Conservation (phyloP, 2,113 vertebrate species). For the Stegastes partitus region DNA sequence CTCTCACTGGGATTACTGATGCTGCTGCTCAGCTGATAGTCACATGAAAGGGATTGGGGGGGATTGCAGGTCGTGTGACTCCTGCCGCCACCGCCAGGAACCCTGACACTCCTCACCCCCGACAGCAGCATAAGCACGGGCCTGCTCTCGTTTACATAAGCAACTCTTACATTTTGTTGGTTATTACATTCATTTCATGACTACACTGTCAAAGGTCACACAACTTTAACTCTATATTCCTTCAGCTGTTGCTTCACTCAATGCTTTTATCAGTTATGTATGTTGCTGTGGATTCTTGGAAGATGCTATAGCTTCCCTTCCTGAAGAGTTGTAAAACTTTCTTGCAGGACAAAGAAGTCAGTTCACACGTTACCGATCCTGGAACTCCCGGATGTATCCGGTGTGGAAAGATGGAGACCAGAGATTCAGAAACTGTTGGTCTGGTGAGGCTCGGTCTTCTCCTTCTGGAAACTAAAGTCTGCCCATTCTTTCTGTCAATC, state of each 20-base stretch:
- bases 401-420: slow-evolving; percentile 87
- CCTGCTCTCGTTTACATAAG: slow-evolving; percentile 1
- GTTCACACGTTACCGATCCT: slow-evolving; percentile 83
- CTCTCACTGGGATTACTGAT: slow-evolving; percentile 77
- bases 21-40: slow-evolving; percentile 90
- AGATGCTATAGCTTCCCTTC: not conserved
- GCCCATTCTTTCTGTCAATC: not conserved
- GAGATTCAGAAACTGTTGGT: slow-evolving; percentile 88
- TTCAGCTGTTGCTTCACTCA: too few relatives aligned
- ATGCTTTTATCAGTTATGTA: not conserved
- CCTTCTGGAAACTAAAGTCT: not conserved
- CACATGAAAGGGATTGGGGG: slow-evolving; percentile 93
- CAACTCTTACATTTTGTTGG: not conserved
- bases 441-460: slow-evolving; percentile 78
- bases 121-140: slow-evolving; percentile 15
- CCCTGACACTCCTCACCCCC: slow-evolving; percentile 44
- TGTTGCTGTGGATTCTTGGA: not conserved
- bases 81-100: slow-evolving; percentile 55
- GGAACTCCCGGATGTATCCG: slow-evolving; percentile 89
- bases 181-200: not conserved
- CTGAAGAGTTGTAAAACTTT: not conserved
- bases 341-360: slow-evolving; percentile 76
- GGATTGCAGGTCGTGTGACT: slow-evolving; percentile 89
- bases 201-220: not conserved
- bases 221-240: not conserved